phyloP scores from a whole-genome alignment of 2,888 invertebrate species.

The Gandaritis pyraliata region DNA sequence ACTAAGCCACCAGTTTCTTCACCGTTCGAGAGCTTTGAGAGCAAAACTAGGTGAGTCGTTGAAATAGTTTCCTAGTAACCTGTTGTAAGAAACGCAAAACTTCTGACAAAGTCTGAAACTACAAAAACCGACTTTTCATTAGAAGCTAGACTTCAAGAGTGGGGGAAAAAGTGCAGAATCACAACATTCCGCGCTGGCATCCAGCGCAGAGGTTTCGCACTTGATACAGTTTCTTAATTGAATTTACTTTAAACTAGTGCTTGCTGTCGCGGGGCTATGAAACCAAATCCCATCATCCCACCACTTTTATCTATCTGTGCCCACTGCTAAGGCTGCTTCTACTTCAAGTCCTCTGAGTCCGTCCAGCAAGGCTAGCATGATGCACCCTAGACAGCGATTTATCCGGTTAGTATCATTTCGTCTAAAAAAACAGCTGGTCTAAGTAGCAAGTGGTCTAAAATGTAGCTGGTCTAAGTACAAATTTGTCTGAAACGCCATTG shows the following conservation, averaged over 20 bases:
- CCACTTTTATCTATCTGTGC: too few relatives aligned
- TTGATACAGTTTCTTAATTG: constrained; percentile 48
- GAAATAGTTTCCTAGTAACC: constrained; percentile 6
- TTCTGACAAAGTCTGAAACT: constrained; percentile 19
- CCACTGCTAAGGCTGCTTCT: too few relatives aligned
- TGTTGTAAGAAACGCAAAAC: constrained; percentile 11
- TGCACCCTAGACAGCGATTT: too few relatives aligned
- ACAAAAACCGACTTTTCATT: constrained; percentile 35
- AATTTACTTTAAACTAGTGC: constrained; percentile 46
- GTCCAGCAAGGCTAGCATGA: too few relatives aligned
- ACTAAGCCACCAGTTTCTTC: too few relatives aligned
- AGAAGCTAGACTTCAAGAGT: constrained; percentile 28
- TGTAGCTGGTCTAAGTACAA: too few relatives aligned
- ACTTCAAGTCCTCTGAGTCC: too few relatives aligned
- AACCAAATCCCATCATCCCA: neutral
- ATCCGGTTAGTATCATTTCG: too few relatives aligned
- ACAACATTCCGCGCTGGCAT: constrained; percentile 39
- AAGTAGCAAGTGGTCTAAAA: too few relatives aligned
- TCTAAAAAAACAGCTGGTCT: too few relatives aligned
- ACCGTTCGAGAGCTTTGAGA: too few relatives aligned
- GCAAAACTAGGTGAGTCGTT: neutral
- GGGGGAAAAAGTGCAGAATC: constrained; percentile 41
- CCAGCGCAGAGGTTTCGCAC: constrained; percentile 36
- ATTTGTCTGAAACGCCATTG: too few relatives aligned
- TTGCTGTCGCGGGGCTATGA: constrained; percentile 28